phyloP scores from a whole-genome alignment of 2,113 vertebrate genomes.

The Pseudopipra pipra region DNA sequence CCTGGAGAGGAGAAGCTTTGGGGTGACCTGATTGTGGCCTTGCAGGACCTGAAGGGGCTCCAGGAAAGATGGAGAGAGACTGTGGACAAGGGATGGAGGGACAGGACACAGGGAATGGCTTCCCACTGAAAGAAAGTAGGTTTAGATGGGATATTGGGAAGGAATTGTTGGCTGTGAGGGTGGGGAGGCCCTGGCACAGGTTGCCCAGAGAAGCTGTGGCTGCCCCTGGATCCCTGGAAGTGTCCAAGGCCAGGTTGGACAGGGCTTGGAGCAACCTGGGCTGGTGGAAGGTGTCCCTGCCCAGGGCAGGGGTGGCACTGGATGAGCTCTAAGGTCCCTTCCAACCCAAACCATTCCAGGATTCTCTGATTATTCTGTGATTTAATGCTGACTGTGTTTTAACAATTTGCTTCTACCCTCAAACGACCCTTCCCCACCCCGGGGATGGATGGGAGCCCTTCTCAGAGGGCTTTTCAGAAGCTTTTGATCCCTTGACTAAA shows the following conservation, averaged over 20 bases:
- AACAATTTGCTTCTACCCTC: neutral
- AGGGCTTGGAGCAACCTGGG: fast-evolving
- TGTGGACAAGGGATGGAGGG: neutral
- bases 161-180: neutral
- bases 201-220: neutral
- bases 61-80: neutral
- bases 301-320: too few species aligned
- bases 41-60: neutral
- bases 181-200: neutral
- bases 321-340: too few species aligned
- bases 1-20: neutral
- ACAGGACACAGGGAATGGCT: neutral
- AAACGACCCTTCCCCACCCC: too few species aligned
- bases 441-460: neutral
- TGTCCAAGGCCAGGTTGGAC: fast-evolving
- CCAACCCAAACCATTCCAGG: neutral
- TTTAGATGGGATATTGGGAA: neutral
- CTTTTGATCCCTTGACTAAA: neutral
- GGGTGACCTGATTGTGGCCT: neutral
- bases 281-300: fast-evolving
- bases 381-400: neutral
- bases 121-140: neutral
- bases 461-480: neutral
- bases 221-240: neutral
- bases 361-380: neutral